phyloP scores from a whole-genome alignment of 2,113 vertebrate genomes.

The Callipepla californica region DNA sequence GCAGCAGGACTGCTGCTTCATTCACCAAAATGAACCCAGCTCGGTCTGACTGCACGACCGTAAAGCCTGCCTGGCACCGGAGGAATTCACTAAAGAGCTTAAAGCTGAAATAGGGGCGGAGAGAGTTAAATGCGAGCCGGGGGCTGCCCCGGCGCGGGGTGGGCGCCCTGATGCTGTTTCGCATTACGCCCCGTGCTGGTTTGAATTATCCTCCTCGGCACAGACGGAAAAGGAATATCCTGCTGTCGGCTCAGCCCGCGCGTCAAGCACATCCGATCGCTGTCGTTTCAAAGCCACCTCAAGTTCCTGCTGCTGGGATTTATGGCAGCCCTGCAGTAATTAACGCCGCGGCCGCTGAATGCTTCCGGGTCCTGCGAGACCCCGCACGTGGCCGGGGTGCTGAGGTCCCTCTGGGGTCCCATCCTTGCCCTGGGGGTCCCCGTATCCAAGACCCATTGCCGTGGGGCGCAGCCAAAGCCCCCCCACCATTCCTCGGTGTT shows the following conservation, averaged over 20 bases:
- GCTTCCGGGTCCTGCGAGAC: neutral
- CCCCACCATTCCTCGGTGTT: neutral
- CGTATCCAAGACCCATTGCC: no score
- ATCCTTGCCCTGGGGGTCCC: neutral
- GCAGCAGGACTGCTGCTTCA: no score
- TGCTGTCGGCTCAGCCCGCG: neutral
- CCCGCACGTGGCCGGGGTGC: neutral
- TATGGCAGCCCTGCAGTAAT: conserved; percentile 36
- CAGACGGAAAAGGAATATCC: conserved; percentile 63
- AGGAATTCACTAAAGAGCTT: conserved; percentile 57
- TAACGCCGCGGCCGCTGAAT: neutral
- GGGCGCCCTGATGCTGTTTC: neutral
- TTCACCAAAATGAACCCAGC: neutral
- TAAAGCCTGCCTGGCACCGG: neutral
- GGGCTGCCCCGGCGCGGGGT: neutral
- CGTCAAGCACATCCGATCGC: neutral
- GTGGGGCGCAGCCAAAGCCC: neutral
- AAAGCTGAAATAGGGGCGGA: neutral
- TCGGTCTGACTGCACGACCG: neutral
- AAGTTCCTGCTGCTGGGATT: conserved; percentile 49
- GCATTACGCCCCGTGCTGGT: neutral
- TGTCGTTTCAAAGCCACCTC: conserved; percentile 56
- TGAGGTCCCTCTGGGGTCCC: neutral
- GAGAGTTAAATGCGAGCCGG: neutral
- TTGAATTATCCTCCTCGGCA: conserved; percentile 32